These are phyloP conservation scores for Alouatta palliata DNA, from an alignment of 2,113 vertebrate genomes.

Conservation along the genomic window DNA sequence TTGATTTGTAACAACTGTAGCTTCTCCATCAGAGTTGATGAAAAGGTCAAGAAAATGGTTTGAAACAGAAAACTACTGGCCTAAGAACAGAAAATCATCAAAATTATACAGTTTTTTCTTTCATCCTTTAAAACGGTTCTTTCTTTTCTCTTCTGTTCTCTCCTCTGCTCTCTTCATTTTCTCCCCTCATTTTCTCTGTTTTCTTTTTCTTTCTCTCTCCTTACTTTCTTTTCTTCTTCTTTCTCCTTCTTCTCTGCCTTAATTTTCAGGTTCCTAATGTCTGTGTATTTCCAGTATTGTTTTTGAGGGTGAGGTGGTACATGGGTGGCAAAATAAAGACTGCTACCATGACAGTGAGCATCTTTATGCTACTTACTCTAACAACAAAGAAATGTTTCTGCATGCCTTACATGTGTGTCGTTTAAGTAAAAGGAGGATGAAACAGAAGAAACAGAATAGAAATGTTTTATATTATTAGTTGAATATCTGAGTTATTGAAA, in stretches of 20 bases:
- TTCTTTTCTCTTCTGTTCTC: neutral
- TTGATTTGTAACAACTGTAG: conserved; percentile 54
- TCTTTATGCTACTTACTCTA: neutral
- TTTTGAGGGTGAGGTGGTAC: neutral
- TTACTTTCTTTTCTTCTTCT: neutral
- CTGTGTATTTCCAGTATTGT: neutral
- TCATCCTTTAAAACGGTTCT: neutral
- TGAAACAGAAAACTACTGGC: conserved; percentile 48
- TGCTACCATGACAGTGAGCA: neutral
- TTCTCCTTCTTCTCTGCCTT: neutral
- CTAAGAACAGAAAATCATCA: neutral
- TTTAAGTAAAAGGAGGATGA: neutral
- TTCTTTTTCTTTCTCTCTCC: neutral
- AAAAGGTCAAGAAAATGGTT: conserved; percentile 66
- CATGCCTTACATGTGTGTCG: no score
- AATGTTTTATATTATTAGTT: neutral
- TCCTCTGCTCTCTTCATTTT: no score
- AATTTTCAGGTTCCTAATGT: neutral
- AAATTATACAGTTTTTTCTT: neutral
- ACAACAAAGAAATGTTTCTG: neutral
- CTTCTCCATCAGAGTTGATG: conserved; percentile 46
- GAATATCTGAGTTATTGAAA: neutral
- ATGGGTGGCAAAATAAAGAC: neutral
- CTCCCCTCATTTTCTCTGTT: rapidly evolving
- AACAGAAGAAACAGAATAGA: neutral